Evolutionary conservation across 2,113 vertebrate genomes (phyloP).

Genomic region (Pseudorectes ferrugineus): DNA sequence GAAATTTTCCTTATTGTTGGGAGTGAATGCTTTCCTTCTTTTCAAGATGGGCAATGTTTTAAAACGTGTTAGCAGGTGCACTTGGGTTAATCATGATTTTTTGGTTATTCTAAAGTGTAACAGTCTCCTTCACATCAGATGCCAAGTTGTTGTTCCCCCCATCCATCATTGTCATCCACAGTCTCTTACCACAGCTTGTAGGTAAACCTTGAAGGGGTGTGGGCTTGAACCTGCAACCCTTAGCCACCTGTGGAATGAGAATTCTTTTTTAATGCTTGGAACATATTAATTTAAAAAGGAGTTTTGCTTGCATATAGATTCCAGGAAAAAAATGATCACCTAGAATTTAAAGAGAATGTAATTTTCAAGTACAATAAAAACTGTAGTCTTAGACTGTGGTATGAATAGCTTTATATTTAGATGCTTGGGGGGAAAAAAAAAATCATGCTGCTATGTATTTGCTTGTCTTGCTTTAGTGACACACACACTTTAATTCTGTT

Average conservation of each 20-base stretch:
- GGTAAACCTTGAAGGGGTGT: neutral
- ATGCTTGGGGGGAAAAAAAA: neutral
- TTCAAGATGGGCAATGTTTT: neutral
- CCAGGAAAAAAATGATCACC: neutral
- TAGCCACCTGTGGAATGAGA: neutral
- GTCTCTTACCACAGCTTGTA: accelerated
- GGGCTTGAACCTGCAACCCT: neutral
- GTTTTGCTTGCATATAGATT: neutral
- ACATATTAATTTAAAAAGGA: neutral
- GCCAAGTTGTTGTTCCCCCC: neutral
- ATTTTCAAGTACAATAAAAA: neutral
- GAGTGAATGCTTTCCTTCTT: neutral
- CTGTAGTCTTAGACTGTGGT: neutral
- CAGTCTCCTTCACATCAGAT: neutral
- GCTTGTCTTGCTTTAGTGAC: neutral
- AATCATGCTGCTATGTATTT: neutral
- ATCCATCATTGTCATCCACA: no score
- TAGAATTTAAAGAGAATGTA: neutral
- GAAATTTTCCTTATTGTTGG: neutral
- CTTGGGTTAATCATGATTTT: neutral
- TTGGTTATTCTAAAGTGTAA: neutral
- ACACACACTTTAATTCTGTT: neutral
- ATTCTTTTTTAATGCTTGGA: neutral
- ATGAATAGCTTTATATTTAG: neutral
- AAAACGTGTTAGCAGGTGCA: neutral